Evolutionary conservation across 2,888 invertebrate species (phyloP).

Genomic region (Polyommatus icarus): DNA sequence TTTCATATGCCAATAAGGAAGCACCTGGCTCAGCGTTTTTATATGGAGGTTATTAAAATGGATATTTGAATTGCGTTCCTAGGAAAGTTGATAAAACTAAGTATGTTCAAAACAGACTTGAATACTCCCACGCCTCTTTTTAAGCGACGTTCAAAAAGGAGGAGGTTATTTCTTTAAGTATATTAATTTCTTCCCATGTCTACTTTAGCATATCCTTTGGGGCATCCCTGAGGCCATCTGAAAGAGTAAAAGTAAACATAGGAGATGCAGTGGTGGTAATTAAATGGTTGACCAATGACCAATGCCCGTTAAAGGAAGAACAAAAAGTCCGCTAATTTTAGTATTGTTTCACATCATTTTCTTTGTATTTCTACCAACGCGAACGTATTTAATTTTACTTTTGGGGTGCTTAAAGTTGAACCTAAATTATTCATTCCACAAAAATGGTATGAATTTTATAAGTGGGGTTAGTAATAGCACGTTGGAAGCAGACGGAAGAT

Average conservation of each 20-base stretch:
- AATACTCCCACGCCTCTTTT: neutral
- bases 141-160: too few species aligned
- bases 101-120: neutral
- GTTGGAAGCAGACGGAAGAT: constrained; percentile 22
- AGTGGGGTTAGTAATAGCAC: constrained; percentile 15
- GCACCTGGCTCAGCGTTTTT: constrained; percentile 1
- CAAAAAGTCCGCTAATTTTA: neutral
- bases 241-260: too few species aligned
- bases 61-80: neutral
- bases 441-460: constrained; percentile 10
- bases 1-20: constrained; percentile 6
- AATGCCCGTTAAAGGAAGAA: too few species aligned
- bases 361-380: neutral
- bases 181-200: too few species aligned
- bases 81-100: neutral
- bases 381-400: neutral
- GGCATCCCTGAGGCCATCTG: too few species aligned
- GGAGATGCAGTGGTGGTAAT: too few species aligned
- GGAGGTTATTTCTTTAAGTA: too few species aligned
- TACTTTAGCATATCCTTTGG: too few species aligned
- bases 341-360: neutral
- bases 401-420: neutral
- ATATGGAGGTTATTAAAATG: neutral
- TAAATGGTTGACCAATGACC: too few species aligned
- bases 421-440: constrained; percentile 20